Evolutionary conservation across 1,140 invertebrate species (phyloP), one percentile per base, ranked within the genome.

Genomic region (Argopecten irradians): DNA sequence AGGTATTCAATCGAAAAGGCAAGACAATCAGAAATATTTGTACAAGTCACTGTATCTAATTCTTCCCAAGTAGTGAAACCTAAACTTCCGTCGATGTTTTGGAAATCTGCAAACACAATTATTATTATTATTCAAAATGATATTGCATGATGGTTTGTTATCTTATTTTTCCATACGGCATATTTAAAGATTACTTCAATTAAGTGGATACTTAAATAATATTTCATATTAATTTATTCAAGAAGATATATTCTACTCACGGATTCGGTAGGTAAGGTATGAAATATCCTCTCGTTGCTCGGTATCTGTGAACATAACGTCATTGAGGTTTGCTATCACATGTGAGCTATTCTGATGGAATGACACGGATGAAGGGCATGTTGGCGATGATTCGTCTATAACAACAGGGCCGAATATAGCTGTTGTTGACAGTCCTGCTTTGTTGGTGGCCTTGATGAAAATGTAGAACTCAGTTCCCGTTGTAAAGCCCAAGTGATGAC

Each of bases 311-410:
- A 92, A 89, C 0, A 34, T 86, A 1, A 28, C 33, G 0, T 84
- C 28, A 3, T 82, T 83, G 88, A 90, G 90, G 5, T 39, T 82
- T 0, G 88, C 34, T 9, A 88, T 35, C 11, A 91, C 83, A 34
- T 86, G 22, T 5, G 82, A 82, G 2, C 16, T 55, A 7, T 83
- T 32, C 19, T 89, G 14, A 22, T 9, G 14, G 0, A 87, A 28
- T 32, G 55, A n/a, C 34, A 91, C n/a, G 22, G 32, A 55, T 82
- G 33, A 34, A 28, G 88, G 82, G 19, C 88, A 88, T 1, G 36
- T 36, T 28, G 92, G 92, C 0, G 89, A 83, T 19, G 90, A 90
- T 22, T 91, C 89, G 87, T 92, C 92, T 34, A 91, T 91, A 2
- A 91, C 34, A 28, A 91, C 82, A n/a, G 92, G 92, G 8, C 92